Base-by-base conservation (phyloP, 2,888 invertebrate genomes). In the Dryobotodes eremita region DNA sequence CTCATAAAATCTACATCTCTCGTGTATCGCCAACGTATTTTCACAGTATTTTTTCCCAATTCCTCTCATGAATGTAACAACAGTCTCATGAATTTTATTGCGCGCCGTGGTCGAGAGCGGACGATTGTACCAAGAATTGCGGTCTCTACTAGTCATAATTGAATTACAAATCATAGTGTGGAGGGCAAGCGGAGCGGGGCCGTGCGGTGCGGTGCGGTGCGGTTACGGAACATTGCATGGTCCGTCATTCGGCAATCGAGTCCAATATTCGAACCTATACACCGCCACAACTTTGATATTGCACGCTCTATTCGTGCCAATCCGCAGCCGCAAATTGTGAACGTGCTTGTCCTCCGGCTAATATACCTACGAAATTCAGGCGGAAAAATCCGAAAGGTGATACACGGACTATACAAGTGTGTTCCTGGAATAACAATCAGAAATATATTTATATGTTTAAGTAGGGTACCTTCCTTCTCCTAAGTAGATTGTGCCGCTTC, bases 1-100 rank as follows among this genome's bases (percentile, higher is more conserved):
- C 70, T 88, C 88, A 87, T 89, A 88, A 91, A 90, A 90, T 90
- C 88, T 90, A 87, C 90, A 91, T 90, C 85, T 88, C 86, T 80
- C 85, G 89, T 90, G 90, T 90, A 90, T 89, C 79, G 89, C 86
- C 80, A 87, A 85, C 87, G 87, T 91, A 91, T 91, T 92, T 88
- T 88, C 89, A 87, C 86, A 82, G 90, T 90, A 89, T 92, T 91
- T 92, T 92, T 90, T 90, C 89, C 89, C 89, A 90, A 90, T 91
- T 89, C 89, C 77, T 88, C 88, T 89, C 88, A 89, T 89, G 89
- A 88, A 89, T 88, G 86, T 88, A 89, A 92, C 92, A 92, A 90
- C 86, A 91, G 91, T 66, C 92, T 93, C 92, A 93, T 93, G 92
- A 93, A 93, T 93, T 93, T 93, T 93, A 93, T 93, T 93, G 91